phyloP scores from a whole-genome alignment of 1,140 invertebrate genomes.

The Portunus trituberculatus region DNA sequence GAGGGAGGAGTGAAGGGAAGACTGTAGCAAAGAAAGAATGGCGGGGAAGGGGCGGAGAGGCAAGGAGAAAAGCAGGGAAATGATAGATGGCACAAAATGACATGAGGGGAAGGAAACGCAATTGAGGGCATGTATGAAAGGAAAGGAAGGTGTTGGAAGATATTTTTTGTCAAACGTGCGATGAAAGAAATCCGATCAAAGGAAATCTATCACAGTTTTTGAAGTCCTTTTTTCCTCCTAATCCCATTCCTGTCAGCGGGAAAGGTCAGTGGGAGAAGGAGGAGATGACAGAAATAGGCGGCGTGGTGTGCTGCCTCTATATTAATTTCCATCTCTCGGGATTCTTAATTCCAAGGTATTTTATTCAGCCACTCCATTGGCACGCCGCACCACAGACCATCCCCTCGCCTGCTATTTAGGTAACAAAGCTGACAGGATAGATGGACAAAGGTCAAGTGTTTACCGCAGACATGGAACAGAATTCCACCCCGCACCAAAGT shows the following conservation, averaged over 20 bases:
- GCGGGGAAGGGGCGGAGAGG: background rate
- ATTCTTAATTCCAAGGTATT: too few species aligned
- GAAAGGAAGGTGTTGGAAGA: background rate
- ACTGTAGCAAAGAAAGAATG: background rate
- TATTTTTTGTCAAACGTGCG: background rate
- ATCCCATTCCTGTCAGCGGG: background rate
- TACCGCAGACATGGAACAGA: too few species aligned
- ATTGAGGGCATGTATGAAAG: background rate
- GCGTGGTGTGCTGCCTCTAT: background rate
- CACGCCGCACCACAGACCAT: too few species aligned
- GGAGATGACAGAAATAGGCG: background rate
- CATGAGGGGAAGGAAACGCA: background rate
- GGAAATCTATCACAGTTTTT: background rate
- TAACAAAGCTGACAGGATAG: too few species aligned
- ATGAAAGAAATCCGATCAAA: background rate
- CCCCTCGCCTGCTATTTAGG: too few species aligned
- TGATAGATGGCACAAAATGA: background rate
- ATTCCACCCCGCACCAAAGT: too few species aligned
- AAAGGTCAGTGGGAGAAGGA: background rate
- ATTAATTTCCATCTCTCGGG: background rate
- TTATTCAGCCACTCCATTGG: too few species aligned
- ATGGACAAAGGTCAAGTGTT: too few species aligned
- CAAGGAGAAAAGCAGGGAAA: background rate
- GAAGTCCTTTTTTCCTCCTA: background rate
- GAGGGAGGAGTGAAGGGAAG: background rate